Conservation (phyloP, 2,113 vertebrate genomes). For the Spea bombifrons region DNA sequence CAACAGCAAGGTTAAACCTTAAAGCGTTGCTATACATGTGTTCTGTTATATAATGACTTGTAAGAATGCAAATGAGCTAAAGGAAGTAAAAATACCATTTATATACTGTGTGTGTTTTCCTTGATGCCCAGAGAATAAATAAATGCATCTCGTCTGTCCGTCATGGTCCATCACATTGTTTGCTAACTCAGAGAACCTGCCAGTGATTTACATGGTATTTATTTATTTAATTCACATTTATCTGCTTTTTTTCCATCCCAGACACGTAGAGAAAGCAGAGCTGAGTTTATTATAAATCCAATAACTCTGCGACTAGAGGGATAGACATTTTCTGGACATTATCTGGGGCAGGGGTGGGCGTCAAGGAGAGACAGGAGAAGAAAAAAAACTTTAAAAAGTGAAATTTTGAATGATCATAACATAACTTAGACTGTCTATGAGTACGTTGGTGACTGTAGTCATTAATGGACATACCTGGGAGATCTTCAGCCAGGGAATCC, state of each 20-base stretch:
- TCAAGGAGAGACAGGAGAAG: not conserved
- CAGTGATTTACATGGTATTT: slow-evolving; percentile 21
- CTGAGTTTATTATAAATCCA: not conserved
- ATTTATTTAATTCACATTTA: slow-evolving; percentile 32
- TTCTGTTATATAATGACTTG: too few species aligned
- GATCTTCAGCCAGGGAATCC: too few species aligned
- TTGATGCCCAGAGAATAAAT: not conserved
- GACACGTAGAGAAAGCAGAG: slow-evolving; percentile 24
- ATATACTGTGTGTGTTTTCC: slow-evolving; percentile 2
- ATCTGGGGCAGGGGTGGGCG: not conserved
- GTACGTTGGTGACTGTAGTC: too few species aligned
- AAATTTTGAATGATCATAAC: too few species aligned
- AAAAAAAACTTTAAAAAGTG: too few species aligned
- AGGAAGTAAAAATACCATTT: not conserved
- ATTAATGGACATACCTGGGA: too few species aligned
- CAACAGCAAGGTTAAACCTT: too few species aligned
- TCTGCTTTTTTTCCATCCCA: slow-evolving; percentile 39
- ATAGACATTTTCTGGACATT: not conserved
- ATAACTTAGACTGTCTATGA: too few species aligned
- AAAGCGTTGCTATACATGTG: too few species aligned
- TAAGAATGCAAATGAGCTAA: too few species aligned
- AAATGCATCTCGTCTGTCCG: slow-evolving; percentile 3
- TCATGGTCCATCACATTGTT: slow-evolving; percentile 4
- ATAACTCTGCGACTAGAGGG: not conserved
- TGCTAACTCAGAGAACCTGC: slow-evolving; percentile 24